Base-by-base conservation (phyloP, 2,888 invertebrate species). In the Phragmatobia fuliginosa region DNA sequence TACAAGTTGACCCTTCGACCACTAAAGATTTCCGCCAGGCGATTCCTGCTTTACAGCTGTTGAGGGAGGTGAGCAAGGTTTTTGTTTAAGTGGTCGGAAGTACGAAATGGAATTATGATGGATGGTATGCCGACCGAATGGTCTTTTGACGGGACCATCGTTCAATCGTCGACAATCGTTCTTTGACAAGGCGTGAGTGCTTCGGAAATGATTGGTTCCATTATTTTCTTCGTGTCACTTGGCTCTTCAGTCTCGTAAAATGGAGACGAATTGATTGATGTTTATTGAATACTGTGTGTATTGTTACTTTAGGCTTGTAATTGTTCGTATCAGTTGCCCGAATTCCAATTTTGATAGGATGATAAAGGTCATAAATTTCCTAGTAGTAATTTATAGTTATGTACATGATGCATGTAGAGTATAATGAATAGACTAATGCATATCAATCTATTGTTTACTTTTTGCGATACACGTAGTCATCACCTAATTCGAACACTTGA, bases 61-160 rank as follows among this genome's bases (percentile, higher is more conserved):
- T 60, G 38, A 67, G 61, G 68, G 70, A 62, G 77, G 76, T 68
- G 71, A 45, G 64, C 71, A 67, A 52, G 69, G 88, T 67, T 88
- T 91, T 76, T 18, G 32, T 33, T 82, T 67, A 59, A 79, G 31
- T 91, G 90, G 94, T 67, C 68, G 76, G 80, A 79, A 81, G 80
- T 86, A 83, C 83, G 87, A 86, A 91, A 88, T 87, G 86, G 87
- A 81, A 85, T 82, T 91, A 92, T 94, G 94, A 94, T 94, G 92
- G 93, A 94, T 94, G 87, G 88, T 88, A 83, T 86, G 88, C 86
- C 90, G 87, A 88, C 88, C 91, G 89, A 88, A 90, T 90, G 91
- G 90, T 91, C 90, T 92, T 93, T 92, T 90, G 93, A 89, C 91
- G 88, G 87, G 85, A 86, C 89, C 92, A 94, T 94, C 94, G 91